Percentiles rank a stretch among this genome's conserved stretches.
Conservation (phyloP, 2,888 invertebrate species). For the Lysandra coridon region DNA sequence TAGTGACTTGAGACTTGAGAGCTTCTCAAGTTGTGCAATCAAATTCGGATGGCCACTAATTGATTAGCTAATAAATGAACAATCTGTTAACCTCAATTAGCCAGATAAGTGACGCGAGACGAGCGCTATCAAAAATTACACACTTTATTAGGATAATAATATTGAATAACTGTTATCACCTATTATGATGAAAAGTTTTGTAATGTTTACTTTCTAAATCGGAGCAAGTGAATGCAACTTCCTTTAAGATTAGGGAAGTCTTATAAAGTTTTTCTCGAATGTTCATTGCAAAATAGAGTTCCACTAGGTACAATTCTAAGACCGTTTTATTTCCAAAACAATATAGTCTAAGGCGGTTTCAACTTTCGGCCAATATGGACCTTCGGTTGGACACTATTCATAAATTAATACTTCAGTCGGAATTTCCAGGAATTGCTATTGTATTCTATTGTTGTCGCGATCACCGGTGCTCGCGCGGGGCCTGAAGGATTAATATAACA, state of each 20-base stretch:
- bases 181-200: conserved; percentile 27
- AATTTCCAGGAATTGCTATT: too few relatives aligned
- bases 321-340: background rate
- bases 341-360: too few relatives aligned
- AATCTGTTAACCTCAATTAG: conserved; percentile 20
- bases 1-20: too few relatives aligned
- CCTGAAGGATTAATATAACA: too few relatives aligned
- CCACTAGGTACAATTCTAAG: background rate
- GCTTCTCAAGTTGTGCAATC: too few relatives aligned
- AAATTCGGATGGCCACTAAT: background rate
- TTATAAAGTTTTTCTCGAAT: background rate
- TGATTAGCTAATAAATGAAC: conserved; percentile 3
- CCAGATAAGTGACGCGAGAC: conserved; percentile 27
- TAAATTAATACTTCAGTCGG: too few relatives aligned
- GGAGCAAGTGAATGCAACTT: conserved; percentile 10
- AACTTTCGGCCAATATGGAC: too few relatives aligned
- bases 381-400: too few relatives aligned
- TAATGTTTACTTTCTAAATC: conserved; percentile 27
- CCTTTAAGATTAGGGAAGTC: background rate
- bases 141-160: conserved; percentile 31
- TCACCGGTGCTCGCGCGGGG: too few relatives aligned
- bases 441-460: too few relatives aligned
- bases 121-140: conserved; percentile 29
- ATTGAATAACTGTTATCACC: conserved; percentile 30
- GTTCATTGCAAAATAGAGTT: background rate